Evolutionary conservation across 2,888 invertebrate species (phyloP).

Genomic region (Platycnemis pennipes): DNA sequence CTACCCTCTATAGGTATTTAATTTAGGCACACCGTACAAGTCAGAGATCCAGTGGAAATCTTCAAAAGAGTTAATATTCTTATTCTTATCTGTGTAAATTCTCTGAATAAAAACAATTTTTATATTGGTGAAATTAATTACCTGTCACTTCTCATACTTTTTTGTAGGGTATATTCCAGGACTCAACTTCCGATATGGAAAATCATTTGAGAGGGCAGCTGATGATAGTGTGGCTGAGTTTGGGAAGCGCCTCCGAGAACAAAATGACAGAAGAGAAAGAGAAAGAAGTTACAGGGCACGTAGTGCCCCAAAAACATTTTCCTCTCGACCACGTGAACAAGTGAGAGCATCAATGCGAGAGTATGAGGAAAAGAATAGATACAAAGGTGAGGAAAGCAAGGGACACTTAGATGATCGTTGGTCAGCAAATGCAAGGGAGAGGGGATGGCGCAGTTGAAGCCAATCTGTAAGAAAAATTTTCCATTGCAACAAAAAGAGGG

Average conservation of each 20-base stretch:
- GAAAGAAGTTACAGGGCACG: slow-evolving; percentile 80
- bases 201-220: slow-evolving; percentile 82
- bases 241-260: slow-evolving; percentile 75
- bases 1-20: too few relatives aligned
- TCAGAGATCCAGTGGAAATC: too few relatives aligned
- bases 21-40: too few relatives aligned
- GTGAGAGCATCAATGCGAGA: slow-evolving; percentile 80
- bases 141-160: slow-evolving; percentile 67
- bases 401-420: slow-evolving; percentile 18
- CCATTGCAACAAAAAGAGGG: slow-evolving; percentile 23
- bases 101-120: too few relatives aligned
- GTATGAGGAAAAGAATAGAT: slow-evolving; percentile 81
- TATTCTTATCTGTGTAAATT: too few relatives aligned
- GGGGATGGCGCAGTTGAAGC: slow-evolving; percentile 45
- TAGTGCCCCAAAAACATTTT: slow-evolving; percentile 82
- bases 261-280: slow-evolving; percentile 76
- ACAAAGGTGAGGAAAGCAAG: slow-evolving; percentile 79
- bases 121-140: too few relatives aligned
- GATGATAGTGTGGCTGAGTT: slow-evolving; percentile 83
- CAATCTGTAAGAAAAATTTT: neutral
- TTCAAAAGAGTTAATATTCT: too few relatives aligned
- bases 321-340: slow-evolving; percentile 82
- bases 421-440: slow-evolving; percentile 35
- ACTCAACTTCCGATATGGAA: slow-evolving; percentile 84
- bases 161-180: slow-evolving; percentile 84